Evolutionary conservation across 2,797 vertebrate genomes (phyloP), one percentile per base, ranked within the genome.

Genomic region (Lates japonicus): DNA sequence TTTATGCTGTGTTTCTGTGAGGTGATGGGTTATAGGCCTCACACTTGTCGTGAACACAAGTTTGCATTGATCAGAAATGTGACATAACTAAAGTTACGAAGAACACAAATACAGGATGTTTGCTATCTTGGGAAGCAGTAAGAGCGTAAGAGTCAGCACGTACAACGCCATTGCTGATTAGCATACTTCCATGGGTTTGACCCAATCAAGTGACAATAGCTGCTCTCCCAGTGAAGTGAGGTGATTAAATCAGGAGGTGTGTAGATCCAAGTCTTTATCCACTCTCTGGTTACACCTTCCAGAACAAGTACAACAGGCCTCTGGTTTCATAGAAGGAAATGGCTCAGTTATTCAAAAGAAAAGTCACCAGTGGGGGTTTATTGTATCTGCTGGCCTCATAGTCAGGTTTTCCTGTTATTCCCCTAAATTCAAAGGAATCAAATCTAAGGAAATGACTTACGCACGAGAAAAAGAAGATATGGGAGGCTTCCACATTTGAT

Each of bases 321-420:
- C 69, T 59, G 49, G 70, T 87, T 88, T 86, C 90, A 73, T 0
- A 29, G n/a, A 52, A 79, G 85, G 81, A 88, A 83, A 64, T 25
- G 78, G 22, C 59, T 85, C 80, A 39, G n/a, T 70, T 84, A 52
- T 39, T 77, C 62, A 61, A 44, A 58, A 35, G 70, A 74, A 14
- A 75, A 63, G 48, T 63, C 25, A 11, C 51, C 6, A 3, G 46
- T 6, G 7, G 59, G 37, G 57, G 31, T 72, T 81, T 59, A 65
- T 75, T 87, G 75, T 77, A 46, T 61, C 63, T 52, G 3, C 13
- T 71, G 58, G 69, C 55, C 49, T 76, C 29, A 62, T 13, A 5
- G 19, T 62, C 20, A 16, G 4, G 33, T 60, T 75, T 89, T 90
- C 82, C 83, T 84, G 67, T 87, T 81, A 65, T 82, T 84, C 20